Evolutionary conservation across 2,888 invertebrate species (phyloP).

Genomic region (Euplagia quadripunctaria): DNA sequence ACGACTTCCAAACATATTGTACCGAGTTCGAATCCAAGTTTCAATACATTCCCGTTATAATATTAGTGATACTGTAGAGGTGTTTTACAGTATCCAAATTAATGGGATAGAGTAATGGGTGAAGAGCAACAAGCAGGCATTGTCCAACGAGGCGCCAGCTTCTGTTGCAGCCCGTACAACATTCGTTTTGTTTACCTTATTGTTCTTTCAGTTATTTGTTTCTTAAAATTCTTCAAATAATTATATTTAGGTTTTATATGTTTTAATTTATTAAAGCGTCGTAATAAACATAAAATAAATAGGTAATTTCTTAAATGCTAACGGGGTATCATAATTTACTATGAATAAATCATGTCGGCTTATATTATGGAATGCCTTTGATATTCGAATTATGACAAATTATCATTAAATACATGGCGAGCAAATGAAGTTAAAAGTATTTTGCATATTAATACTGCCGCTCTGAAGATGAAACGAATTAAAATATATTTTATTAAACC

Average conservation of each 20-base stretch:
- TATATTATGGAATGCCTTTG: slow-evolving; percentile 8
- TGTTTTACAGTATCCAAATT: slow-evolving; percentile 64
- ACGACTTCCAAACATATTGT: not conserved
- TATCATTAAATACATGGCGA: slow-evolving; percentile 12
- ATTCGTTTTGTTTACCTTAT: slow-evolving; percentile 26
- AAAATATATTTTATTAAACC: slow-evolving; percentile 15
- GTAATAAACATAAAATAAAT: not conserved
- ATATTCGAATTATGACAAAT: slow-evolving; percentile 22
- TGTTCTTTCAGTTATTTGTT: not conserved
- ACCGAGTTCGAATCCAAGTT: slow-evolving; percentile 53
- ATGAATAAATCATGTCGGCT: slow-evolving; percentile 6
- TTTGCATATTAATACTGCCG: slow-evolving; percentile 28
- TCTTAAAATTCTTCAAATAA: no score
- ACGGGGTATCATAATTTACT: not conserved
- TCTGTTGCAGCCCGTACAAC: slow-evolving; percentile 83
- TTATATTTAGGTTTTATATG: not conserved
- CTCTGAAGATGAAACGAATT: slow-evolving; percentile 18
- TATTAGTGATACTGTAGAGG: slow-evolving; percentile 60
- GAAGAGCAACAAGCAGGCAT: slow-evolving; percentile 83
- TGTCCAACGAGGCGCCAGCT: slow-evolving; percentile 77
- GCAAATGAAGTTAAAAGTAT: slow-evolving; percentile 24
- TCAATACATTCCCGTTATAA: slow-evolving; percentile 61
- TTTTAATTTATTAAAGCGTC: not conserved
- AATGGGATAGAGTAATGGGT: slow-evolving; percentile 78
- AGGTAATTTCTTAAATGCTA: not conserved